These are phyloP conservation scores for Mormyrus iriodes DNA, from an alignment of 2,113 vertebrate species.

Conservation along the genomic window DNA sequence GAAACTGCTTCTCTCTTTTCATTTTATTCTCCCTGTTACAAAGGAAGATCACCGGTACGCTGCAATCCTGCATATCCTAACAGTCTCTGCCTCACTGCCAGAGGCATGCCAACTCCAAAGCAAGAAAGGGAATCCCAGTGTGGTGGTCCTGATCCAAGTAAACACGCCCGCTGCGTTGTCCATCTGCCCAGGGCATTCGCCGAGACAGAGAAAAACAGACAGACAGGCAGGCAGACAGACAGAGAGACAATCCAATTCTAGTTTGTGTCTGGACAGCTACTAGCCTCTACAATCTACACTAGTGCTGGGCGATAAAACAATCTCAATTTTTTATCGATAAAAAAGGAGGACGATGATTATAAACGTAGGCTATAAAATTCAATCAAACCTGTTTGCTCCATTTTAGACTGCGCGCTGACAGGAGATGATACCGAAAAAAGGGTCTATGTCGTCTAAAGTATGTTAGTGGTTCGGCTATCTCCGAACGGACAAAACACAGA, in stretches of 20 bases:
- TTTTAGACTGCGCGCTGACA: no score
- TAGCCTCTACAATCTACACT: background rate
- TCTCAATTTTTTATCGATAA: no score
- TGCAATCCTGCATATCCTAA: background rate
- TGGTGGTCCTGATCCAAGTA: background rate
- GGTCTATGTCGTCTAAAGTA: no score
- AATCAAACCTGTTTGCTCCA: no score
- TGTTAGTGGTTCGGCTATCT: no score
- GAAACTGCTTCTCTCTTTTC: background rate
- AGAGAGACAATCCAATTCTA: background rate
- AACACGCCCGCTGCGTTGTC: background rate
- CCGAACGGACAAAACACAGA: no score
- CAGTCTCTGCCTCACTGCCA: background rate
- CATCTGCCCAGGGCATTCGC: background rate
- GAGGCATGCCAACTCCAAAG: background rate
- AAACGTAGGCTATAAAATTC: no score
- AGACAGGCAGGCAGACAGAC: no score
- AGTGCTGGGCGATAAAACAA: no score
- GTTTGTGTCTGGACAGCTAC: background rate
- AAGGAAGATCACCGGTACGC: background rate
- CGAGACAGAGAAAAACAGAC: background rate
- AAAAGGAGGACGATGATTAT: no score
- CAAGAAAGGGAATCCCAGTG: background rate
- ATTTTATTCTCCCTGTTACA: background rate
- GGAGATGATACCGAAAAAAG: no score